These are phyloP conservation scores for Cataglyphis rosenhaueri DNA, from an alignment of 2,888 invertebrate genomes.

Conservation along the genomic window DNA sequence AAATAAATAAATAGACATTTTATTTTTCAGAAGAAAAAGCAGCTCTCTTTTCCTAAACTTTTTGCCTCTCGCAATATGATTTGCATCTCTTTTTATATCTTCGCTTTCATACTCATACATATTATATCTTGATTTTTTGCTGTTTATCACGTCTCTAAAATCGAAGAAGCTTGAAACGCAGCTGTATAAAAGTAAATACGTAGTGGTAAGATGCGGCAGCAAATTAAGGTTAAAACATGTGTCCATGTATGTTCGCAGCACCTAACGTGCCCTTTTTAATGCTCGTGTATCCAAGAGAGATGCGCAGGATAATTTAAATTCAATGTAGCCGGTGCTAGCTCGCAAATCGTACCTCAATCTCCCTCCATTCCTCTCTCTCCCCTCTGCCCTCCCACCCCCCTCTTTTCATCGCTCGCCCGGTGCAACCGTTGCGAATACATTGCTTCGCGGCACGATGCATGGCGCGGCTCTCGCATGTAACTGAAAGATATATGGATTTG, in stretches of 20 bases:
- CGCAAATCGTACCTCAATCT: constrained; percentile 5
- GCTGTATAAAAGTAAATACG: neutral
- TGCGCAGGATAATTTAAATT: constrained; percentile 74
- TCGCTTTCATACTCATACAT: neutral
- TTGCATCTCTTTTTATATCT: neutral
- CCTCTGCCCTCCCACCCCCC: neutral
- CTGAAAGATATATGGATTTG: constrained; percentile 53
- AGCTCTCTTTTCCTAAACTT: neutral
- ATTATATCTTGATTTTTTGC: neutral
- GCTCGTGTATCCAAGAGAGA: constrained; percentile 46
- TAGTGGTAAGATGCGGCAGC: neutral
- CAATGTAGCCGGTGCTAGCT: constrained; percentile 69
- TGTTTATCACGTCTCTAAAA: neutral
- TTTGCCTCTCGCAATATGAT: neutral
- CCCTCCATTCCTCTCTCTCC: neutral
- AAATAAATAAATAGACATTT: neutral
- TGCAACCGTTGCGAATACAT: neutral
- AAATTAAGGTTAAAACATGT: neutral
- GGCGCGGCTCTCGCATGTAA: constrained; percentile 10
- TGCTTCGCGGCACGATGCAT: constrained; percentile 3
- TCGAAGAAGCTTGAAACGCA: neutral
- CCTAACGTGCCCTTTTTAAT: constrained; percentile 30
- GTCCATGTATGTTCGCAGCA: neutral
- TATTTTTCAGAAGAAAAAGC: neutral
- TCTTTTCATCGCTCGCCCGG: neutral